Base-by-base conservation (phyloP, 2,113 vertebrate species). In the Sphyrna mokarran region DNA sequence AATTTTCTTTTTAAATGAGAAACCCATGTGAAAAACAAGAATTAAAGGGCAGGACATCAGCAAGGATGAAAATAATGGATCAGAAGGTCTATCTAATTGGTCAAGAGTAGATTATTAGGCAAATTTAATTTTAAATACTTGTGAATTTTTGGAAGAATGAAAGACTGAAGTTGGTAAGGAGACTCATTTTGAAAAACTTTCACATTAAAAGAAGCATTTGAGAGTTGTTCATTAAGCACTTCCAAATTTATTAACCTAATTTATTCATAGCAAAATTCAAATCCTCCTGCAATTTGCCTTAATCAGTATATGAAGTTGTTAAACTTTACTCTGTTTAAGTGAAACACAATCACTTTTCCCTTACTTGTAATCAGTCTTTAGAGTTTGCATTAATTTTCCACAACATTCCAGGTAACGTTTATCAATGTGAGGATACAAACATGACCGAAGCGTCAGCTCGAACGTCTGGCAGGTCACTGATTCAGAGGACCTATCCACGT, bases 401-500 rank as follows among this genome's bases (percentile, higher is more conserved):
- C 99, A 99, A 97, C 99, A 99, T 96, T 99, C 98, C 16, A 99
- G 97, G 96, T 99, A 99, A n/a, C 99, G 98, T 96, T 97, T 98
- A 96, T 99, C 97, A 96, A 99, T 99, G 96, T 99, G 99, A 0
- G 99, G 99, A 96, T 99, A 99, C 96, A 99, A 98, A 91, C 99
- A 99, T 95, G 98, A 99, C 26, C 99, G 98, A 96, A 99, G 85
- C 0, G 99, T 99, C 96, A 99, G 97, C 96, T 99, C 98, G 8
- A 99, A 99, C 0, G 99, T 99, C 97, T 99, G 99, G 97, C 99
- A 99, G 0, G 99, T 99, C 96, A 99, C 99, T 0, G 99, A 98
- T 97, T 99, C 99, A 1, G 99, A 99, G 0, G 99, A 99, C 85
- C 99, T 98, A 96, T 99, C 99, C 96, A 99, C 97, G 37, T 97